Evolutionary conservation across 1,140 invertebrate genomes (phyloP), one percentile per base, ranked within the genome.

Genomic region (Drosophila funebris): DNA sequence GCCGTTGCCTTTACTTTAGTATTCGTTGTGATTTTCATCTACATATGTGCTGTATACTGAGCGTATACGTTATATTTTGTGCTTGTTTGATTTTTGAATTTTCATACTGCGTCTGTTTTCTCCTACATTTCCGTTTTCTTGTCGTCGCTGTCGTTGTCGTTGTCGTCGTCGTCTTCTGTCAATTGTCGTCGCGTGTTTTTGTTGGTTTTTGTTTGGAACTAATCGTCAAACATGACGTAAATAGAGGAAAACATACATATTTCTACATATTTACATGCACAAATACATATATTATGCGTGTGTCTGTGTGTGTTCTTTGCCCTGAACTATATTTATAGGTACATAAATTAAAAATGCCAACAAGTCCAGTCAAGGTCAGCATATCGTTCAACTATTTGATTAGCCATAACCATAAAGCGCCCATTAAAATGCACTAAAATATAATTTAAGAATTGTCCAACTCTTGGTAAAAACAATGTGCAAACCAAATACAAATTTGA

Each of bases 321-420:
- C 81, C 81, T 87, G 81, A 84, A 84, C 81, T 84, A 84, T 84
- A 87, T 84, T 81, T 84, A 77, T 84, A 77, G 73, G 61, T 58
- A 84, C 69, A 84, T 74, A 87, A 87, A 81, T 71, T 81, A 69
- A 64, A 76, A 70, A 70, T 61, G 67, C 81, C 84, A 75, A 54
- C 64, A 75, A 53, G 48, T 67, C 69, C 70, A 84, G 77, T 78
- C 82, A 84, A 87, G 81, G 81, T 81, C 81, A 74, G 43, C 39
- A 53, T 36, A 48, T 64, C 29, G 29, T 37, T 54, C 50, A 44
- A 44, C 46, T 61, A 60, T 52, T 41, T 27, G 56, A 33, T 48
- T 50, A 36, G 37, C 54, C 46, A 62, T 29, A 43, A 52, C 54
- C 46, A 62, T 29, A 43, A 52, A 60, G 14, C 58, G 43, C 14